Conservation (phyloP, 2,797 vertebrate genomes). For the Acanthurus tractus region DNA sequence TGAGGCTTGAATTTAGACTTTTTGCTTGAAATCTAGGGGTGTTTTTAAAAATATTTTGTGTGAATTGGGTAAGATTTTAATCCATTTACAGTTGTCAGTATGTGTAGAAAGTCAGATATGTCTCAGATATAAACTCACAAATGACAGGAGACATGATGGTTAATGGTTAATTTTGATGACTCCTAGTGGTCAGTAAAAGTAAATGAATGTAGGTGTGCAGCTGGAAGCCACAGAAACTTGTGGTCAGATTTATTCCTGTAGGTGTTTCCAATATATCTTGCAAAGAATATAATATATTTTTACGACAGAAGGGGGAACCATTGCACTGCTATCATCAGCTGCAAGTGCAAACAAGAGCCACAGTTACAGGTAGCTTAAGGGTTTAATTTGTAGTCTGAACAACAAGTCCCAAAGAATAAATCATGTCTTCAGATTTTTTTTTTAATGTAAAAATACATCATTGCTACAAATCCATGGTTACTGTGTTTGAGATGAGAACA, state of each 20-base stretch:
- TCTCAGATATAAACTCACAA: not conserved
- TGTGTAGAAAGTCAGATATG: not conserved
- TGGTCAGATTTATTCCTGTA: too few relatives aligned
- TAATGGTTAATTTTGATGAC: too few relatives aligned
- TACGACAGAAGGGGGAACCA: slow-evolving; percentile 23
- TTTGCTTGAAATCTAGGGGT: too few relatives aligned
- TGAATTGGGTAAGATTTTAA: not conserved
- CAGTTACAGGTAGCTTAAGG: not conserved
- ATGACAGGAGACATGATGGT: not conserved
- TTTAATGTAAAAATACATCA: slow-evolving; percentile 76
- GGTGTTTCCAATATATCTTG: too few relatives aligned
- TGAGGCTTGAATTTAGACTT: not conserved
- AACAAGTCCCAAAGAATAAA: not conserved
- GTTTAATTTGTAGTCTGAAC: not conserved
- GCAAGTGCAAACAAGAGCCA: not conserved
- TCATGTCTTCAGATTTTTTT: not conserved
- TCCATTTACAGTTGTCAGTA: not conserved
- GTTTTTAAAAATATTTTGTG: not conserved
- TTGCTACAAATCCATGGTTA: slow-evolving; percentile 57
- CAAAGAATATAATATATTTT: too few relatives aligned
- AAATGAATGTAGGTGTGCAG: too few relatives aligned
- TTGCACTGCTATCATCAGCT: not conserved
- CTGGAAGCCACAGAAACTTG: too few relatives aligned
- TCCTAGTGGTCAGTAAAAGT: too few relatives aligned
- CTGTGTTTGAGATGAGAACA: slow-evolving; percentile 47